Conservation (phyloP, 2,888 invertebrate species). For the Sycophila texana region DNA sequence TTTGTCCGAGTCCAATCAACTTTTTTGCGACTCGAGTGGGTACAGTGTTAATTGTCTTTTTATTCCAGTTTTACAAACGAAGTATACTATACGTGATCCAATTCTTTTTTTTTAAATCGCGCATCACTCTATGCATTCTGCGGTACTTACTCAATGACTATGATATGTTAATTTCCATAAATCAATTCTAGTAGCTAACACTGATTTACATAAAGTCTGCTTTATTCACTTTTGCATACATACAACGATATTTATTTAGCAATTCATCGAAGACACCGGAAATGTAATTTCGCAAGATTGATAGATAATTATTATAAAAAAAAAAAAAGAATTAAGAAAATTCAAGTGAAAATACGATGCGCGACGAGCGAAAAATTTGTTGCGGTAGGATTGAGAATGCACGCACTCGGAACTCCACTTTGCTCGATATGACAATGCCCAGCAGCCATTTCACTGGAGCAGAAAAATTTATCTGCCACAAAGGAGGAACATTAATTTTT, state of each 20-base stretch:
- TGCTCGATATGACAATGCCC: background rate
- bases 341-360: background rate
- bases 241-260: too few species aligned
- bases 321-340: background rate
- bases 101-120: background rate
- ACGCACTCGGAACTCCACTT: background rate
- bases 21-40: background rate
- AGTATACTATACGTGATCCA: too few species aligned
- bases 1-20: conserved; percentile 6
- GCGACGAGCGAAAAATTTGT: background rate
- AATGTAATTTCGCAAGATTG: too few species aligned
- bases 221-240: background rate
- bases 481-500: background rate
- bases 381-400: too few species aligned
- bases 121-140: background rate
- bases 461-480: background rate
- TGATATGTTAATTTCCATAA: background rate
- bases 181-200: background rate
- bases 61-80: background rate
- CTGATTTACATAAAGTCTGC: background rate
- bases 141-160: too few species aligned
- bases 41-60: background rate
- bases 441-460: conserved; percentile 1
- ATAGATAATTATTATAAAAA: too few species aligned
- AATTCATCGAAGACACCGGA: too few species aligned